These are phyloP conservation scores for Macropus fuliginosus DNA, from an alignment of 2,797 vertebrate species.

Conservation along the genomic window DNA sequence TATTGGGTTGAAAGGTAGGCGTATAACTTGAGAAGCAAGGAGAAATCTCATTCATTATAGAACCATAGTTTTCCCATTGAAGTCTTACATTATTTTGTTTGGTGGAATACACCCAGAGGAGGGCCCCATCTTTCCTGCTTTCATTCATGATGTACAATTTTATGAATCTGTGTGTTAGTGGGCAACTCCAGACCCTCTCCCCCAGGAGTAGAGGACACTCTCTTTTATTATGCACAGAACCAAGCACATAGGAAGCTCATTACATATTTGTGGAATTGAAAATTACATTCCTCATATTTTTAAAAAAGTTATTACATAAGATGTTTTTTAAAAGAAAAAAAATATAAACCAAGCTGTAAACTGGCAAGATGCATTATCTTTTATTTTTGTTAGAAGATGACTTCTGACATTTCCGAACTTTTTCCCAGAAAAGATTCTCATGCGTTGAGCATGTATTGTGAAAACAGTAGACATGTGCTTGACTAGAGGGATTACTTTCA, in stretches of 20 bases:
- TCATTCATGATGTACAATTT: conserved; percentile 22
- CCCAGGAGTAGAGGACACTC: not conserved
- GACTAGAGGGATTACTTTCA: not conserved
- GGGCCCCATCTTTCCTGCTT: not conserved
- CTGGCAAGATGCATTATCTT: conserved; percentile 59
- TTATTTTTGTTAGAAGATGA: conserved; percentile 78
- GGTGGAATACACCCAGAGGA: not conserved
- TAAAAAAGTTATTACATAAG: conserved; percentile 36
- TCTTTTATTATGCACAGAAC: conserved; percentile 49
- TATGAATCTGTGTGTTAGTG: conserved; percentile 49
- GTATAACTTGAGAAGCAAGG: not conserved
- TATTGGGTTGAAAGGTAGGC: not conserved
- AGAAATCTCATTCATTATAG: not conserved
- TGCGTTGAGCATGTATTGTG: conserved; percentile 40
- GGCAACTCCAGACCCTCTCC: conserved; percentile 38
- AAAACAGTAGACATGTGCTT: conserved; percentile 56
- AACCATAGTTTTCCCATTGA: not conserved
- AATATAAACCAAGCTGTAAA: conserved; percentile 75
- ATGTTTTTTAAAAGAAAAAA: conserved; percentile 43
- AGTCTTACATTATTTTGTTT: not conserved
- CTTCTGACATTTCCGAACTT: conserved; percentile 79
- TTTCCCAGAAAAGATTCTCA: conserved; percentile 78
- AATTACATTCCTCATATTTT: conserved; percentile 44
- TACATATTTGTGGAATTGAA: conserved; percentile 46
- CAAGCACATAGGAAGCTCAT: conserved; percentile 62